Evolutionary conservation across 2,113 vertebrate species (phyloP), one percentile per base, ranked within the genome.

Genomic region (Bostrychus sinensis): DNA sequence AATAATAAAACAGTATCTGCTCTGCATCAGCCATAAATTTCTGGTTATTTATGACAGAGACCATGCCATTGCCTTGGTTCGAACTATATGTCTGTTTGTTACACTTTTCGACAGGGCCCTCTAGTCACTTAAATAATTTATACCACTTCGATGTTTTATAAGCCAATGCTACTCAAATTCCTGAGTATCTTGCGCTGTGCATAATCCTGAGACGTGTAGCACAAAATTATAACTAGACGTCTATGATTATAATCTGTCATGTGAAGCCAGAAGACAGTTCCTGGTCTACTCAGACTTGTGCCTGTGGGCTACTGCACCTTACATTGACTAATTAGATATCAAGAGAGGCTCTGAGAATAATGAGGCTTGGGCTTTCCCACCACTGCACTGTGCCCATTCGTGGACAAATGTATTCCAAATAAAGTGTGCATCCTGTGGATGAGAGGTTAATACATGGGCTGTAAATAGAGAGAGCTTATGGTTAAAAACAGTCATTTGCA

Each of bases 261-360:
- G 51, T 51, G 13, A 50, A 45, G 50, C 66, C 70, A 65, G 56
- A 50, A 58, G 72, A 71, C 84, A 53, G 58, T 72, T 42, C 32
- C 23, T 75, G 61, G 70, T 61, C 54, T 67, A 77, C 57, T 34
- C 51, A 72, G 59, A 78, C 39, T 60, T 64, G 39, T 80, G 83
- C 88, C 84, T 67, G 10, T 64, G 56, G 86, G 83, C 76, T 72
- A 25, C 36, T 48, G 25, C 75, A 81, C 74, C 66, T 76, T 58
- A 61, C 23, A 20, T 26, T 34, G 22, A 53, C 56, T 90, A 89
- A 91, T 89, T 90, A 79, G 80, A 75, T 80, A 79, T 73, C 71
- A 70, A 39, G 65, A 87, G 79, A 80, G 65, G 30, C 60, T 69
- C 55, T 81, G 81, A 78, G 83, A 91, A 72, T 26, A 73, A 57